phyloP scores from a whole-genome alignment of 2,888 invertebrate genomes.

The Mythimna vitellina region DNA sequence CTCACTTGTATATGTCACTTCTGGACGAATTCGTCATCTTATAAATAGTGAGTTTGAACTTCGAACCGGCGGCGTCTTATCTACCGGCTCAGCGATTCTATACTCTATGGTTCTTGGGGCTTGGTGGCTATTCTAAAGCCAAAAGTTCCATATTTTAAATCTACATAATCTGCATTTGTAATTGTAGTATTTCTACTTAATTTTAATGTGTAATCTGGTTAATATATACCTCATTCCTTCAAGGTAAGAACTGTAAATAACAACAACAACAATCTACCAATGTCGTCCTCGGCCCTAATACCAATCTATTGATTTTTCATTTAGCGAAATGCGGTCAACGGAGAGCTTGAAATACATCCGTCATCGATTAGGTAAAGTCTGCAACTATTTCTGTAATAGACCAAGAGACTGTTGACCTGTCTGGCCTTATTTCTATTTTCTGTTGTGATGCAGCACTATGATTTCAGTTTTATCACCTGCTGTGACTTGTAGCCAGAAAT shows the following conservation, averaged over 20 bases:
- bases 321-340: constrained; percentile 31
- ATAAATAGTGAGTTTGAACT: too few species aligned
- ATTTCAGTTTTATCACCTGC: background rate
- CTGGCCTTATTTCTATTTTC: constrained; percentile 43
- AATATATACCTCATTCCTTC: background rate
- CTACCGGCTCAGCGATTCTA: background rate
- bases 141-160: background rate
- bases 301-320: constrained; percentile 43
- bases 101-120: background rate
- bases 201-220: background rate
- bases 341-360: constrained; percentile 37
- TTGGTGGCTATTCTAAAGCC: background rate
- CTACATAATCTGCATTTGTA: background rate
- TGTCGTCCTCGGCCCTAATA: constrained; percentile 13
- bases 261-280: constrained; percentile 12
- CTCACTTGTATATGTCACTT: too few species aligned
- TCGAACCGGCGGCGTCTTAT: too few species aligned
- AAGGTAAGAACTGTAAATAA: constrained; percentile 13
- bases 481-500: background rate
- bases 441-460: background rate
- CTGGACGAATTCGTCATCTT: too few species aligned
- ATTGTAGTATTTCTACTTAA: background rate
- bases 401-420: constrained; percentile 39
- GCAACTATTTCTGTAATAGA: constrained; percentile 34
- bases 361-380: constrained; percentile 28